phyloP scores from a whole-genome alignment of 2,888 invertebrate genomes.

The Norana najaformis region DNA sequence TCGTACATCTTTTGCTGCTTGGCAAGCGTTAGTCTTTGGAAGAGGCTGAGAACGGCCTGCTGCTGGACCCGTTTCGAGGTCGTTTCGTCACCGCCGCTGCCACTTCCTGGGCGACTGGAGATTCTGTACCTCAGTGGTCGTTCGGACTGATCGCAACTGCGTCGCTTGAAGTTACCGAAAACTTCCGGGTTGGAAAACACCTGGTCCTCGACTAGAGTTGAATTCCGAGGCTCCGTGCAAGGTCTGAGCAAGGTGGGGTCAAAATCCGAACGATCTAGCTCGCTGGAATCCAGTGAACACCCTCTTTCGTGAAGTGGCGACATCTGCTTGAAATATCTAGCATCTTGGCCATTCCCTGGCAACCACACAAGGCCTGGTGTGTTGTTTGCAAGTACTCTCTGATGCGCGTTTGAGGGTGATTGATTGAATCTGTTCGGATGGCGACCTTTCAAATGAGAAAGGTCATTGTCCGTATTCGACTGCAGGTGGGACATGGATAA shows the following conservation, averaged over 20 bases:
- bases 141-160: neutral
- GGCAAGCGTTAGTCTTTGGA: neutral
- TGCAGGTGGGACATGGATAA: slow-evolving; percentile 10
- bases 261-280: neutral
- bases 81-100: neutral
- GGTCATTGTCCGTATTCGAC: no score
- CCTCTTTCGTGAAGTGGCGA: neutral
- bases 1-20: neutral
- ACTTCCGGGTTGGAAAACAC: neutral
- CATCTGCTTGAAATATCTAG: neutral
- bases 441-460: neutral
- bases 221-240: neutral
- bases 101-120: neutral
- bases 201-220: neutral
- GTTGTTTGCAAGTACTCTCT: neutral
- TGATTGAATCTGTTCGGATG: neutral
- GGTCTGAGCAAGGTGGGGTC: neutral
- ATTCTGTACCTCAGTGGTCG: neutral
- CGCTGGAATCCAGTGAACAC: neutral
- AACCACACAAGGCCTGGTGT: neutral
- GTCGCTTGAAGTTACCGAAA: neutral
- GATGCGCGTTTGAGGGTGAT: neutral
- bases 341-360: neutral
- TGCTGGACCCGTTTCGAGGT: neutral
- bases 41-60: slow-evolving; percentile 17